Evolutionary conservation across 2,888 invertebrate genomes (phyloP).

Genomic region (Hemistola chrysoprasaria): DNA sequence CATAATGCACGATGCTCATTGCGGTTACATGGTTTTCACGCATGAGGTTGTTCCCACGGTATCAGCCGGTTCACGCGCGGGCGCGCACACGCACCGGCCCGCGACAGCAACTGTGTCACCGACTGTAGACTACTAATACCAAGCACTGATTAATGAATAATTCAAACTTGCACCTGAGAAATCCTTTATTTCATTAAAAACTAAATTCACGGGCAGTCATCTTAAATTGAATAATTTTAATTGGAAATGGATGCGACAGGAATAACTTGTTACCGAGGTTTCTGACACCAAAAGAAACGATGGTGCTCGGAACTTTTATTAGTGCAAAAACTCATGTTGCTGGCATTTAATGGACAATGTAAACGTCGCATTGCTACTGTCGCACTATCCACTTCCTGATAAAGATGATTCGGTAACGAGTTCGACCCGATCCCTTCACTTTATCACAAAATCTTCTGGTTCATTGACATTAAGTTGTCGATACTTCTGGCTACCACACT

Average conservation of each 20-base stretch:
- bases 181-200: too few species aligned
- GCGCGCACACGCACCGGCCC: slow-evolving; percentile 55
- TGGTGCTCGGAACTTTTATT: slow-evolving; percentile 51
- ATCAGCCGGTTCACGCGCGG: slow-evolving; percentile 72
- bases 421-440: slow-evolving; percentile 21
- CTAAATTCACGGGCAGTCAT: too few species aligned
- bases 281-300: slow-evolving; percentile 36
- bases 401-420: slow-evolving; percentile 31
- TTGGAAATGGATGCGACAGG: too few species aligned
- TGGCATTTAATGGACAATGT: slow-evolving; percentile 32
- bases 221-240: background rate
- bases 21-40: slow-evolving; percentile 37
- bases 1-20: slow-evolving; percentile 30
- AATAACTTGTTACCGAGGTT: slow-evolving; percentile 43
- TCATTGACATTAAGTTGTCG: slow-evolving; percentile 23
- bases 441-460: slow-evolving; percentile 21
- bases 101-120: slow-evolving; percentile 46
- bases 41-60: slow-evolving; percentile 71
- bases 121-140: slow-evolving; percentile 35
- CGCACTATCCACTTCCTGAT: slow-evolving; percentile 26
- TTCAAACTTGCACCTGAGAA: too few species aligned
- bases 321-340: slow-evolving; percentile 54
- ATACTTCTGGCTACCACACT: slow-evolving; percentile 4
- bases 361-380: slow-evolving; percentile 30
- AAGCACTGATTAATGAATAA: slow-evolving; percentile 27